Percentiles rank a stretch among this genome's conserved stretches.
These are phyloP conservation scores for Sphenopsis melanotis DNA, from an alignment of 2,797 vertebrate species.

Conservation along the genomic window DNA sequence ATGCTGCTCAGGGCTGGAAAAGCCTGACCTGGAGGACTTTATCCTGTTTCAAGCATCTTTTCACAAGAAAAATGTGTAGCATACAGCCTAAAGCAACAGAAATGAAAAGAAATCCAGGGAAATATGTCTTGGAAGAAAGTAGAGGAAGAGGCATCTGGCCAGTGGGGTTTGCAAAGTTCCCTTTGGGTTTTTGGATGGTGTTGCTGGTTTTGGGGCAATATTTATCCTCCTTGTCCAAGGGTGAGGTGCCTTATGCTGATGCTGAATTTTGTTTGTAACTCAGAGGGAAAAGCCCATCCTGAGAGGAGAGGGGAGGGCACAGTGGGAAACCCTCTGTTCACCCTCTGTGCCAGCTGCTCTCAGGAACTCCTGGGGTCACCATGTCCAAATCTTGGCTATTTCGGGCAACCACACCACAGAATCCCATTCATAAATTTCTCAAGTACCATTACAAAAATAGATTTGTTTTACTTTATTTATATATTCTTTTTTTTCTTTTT, in stretches of 20 bases:
- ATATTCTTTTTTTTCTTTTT: background rate
- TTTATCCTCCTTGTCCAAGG: background rate
- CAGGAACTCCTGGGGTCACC: slow-evolving; percentile 41
- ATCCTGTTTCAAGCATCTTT: background rate
- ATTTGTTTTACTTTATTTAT: background rate
- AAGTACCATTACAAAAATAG: slow-evolving; percentile 54
- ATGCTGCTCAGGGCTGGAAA: background rate
- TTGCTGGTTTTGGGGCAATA: background rate
- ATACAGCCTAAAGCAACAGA: background rate
- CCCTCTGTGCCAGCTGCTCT: slow-evolving; percentile 34
- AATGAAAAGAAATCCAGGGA: background rate
- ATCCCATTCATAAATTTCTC: slow-evolving; percentile 60
- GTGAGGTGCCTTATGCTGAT: background rate
- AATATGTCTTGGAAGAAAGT: background rate
- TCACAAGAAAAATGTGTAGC: background rate
- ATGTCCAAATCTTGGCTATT: slow-evolving; percentile 62
- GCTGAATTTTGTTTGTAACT: background rate
- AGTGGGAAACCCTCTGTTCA: background rate
- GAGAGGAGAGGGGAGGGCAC: background rate
- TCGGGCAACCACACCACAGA: slow-evolving; percentile 7
- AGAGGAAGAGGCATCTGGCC: background rate
- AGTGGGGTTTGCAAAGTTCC: background rate
- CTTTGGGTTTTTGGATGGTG: background rate
- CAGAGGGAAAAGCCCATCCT: background rate
- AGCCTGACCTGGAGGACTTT: background rate